Base-by-base conservation (phyloP, 2,888 invertebrate genomes). In the Rhagonycha fulva region DNA sequence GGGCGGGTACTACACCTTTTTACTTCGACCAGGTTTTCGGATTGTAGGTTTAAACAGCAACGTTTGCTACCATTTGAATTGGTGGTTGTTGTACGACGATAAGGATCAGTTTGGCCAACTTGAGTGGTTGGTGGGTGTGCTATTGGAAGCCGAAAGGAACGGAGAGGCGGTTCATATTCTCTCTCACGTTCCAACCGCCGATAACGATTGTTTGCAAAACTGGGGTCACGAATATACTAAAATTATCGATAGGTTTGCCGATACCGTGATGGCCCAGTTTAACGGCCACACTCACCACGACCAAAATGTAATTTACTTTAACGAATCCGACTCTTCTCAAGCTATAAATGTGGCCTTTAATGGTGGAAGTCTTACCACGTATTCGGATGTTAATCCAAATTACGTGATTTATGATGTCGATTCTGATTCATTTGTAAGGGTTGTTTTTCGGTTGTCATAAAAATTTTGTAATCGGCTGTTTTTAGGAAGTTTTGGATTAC, bases 271-370 rank as follows among this genome's bases (percentile, higher is more conserved):
- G 0, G 95, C 92, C 0, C 94, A 96, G 85, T 96, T 96, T 86
- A 94, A 93, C 83, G 96, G 96, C 0, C 96, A 96, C 85, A 93
- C 93, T 0, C 96, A 96, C 84, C 89, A 90, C 1, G 95, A 96
- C 82, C 93, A 94, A 84, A 91, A 94, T 83, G 91, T 92, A 82
- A 87, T 96, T 70, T 93, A 93, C 85, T 95, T 94, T 84, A 90
- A 90, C 76, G 82, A 86, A 3, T 84, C 89, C 1, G 88, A 90
- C 62, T 89, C 89, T 9, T 86, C 86, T 0, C 84, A 89, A 62
- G 90, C 96, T 0, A 89, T 91, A 4, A 92, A 90, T 77, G 89
- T 96, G 4, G 93, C 94, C 5, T 96, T 94, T 91, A 94, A 95
- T 71, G 94, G 93, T 0, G 96, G 96, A 23, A 94, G 95, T 82